A percentile compares a stretch with the other conserved stretches of the same genome.
These are phyloP conservation scores for Lasiurus borealis DNA, from an alignment of 2,113 vertebrate genomes.

Conservation along the genomic window DNA sequence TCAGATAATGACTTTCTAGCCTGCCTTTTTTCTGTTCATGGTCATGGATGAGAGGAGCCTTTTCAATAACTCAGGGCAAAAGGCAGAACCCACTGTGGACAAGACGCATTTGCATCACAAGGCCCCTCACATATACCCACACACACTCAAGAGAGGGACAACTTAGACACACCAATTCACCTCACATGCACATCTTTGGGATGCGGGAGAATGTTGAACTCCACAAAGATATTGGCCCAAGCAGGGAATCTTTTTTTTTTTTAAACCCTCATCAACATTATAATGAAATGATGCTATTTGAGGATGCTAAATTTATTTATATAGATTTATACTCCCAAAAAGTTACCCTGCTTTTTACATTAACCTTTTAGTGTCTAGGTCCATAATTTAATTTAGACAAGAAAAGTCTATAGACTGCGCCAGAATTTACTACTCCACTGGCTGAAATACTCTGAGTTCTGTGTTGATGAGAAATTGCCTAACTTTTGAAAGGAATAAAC, in stretches of 20 bases:
- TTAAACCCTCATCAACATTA: not conserved
- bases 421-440: not conserved
- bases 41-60: not conserved
- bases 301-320: not conserved
- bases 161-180: not conserved
- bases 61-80: not conserved
- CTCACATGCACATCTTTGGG: not conserved
- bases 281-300: not conserved
- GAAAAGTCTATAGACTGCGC: not conserved
- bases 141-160: not conserved
- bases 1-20: not conserved
- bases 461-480: not conserved
- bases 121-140: not conserved
- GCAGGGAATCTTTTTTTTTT: not conserved
- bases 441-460: slow-evolving; percentile 8
- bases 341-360: not conserved
- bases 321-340: not conserved
- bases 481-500: not conserved
- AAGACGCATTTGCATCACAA: not conserved
- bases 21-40: not conserved
- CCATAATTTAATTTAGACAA: slow-evolving; percentile 9
- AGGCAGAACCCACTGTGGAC: not conserved
- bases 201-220: not conserved
- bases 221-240: not conserved
- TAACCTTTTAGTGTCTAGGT: slow-evolving; percentile 23